Conservation (phyloP, 2,113 vertebrate genomes). For the Sphaerodactylus townsendi region DNA sequence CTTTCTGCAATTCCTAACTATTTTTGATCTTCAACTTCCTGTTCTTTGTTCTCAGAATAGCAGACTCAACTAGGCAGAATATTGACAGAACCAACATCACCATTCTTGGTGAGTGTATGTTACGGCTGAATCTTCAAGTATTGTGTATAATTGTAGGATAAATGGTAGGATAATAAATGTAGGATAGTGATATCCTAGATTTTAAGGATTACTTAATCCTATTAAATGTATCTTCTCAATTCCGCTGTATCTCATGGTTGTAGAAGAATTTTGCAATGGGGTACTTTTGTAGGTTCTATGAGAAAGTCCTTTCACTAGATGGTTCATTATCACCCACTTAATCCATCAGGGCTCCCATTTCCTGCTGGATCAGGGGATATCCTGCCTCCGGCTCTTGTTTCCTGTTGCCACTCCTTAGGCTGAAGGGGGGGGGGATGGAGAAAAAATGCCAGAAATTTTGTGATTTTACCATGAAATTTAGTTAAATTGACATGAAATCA, state of each 20-base stretch:
- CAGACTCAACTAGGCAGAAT: neutral
- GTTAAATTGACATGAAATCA: too few species aligned
- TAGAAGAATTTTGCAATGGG: neutral
- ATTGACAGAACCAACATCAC: neutral
- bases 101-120: neutral
- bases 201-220: neutral
- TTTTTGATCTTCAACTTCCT: neutral
- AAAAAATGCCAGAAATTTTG: too few species aligned
- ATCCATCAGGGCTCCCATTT: too few species aligned
- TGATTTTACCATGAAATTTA: too few species aligned
- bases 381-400: too few species aligned
- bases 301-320: too few species aligned
- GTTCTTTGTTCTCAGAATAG: neutral
- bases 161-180: too few species aligned
- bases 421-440: too few species aligned
- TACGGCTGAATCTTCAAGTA: neutral
- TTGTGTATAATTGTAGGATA: neutral
- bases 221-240: too few species aligned
- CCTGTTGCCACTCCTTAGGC: too few species aligned
- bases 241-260: neutral
- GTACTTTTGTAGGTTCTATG: neutral
- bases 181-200: neutral
- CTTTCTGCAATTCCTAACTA: neutral
- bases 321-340: too few species aligned
- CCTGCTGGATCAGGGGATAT: too few species aligned